Conservation (phyloP, 2,113 vertebrate genomes). For the Pseudois nayaur region DNA sequence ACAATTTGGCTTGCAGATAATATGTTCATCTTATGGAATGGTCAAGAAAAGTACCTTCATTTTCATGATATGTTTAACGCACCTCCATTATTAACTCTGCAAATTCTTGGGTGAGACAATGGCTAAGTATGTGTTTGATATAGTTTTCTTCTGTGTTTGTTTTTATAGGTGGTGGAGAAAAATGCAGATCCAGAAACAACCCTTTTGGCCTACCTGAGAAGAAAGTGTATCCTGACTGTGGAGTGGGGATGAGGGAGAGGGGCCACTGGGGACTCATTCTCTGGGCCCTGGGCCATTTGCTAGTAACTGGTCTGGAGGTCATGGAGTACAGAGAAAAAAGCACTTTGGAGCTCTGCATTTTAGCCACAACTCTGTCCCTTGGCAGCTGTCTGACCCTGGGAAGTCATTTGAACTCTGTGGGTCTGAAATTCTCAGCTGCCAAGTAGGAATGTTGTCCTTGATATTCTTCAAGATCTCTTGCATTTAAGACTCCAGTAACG, state of each 20-base stretch:
- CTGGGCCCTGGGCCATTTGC: background rate
- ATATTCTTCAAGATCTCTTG: background rate
- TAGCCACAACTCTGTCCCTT: background rate
- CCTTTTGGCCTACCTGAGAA: conserved; percentile 89
- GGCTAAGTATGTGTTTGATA: background rate
- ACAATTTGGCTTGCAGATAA: background rate
- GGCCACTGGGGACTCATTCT: background rate
- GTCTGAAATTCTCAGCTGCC: background rate
- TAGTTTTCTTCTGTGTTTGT: background rate
- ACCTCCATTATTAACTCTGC: background rate
- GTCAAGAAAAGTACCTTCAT: background rate
- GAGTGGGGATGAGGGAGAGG: background rate
- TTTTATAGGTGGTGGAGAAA: conserved; percentile 88
- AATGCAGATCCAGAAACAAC: conserved; percentile 92
- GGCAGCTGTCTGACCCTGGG: background rate
- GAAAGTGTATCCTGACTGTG: conserved; percentile 85
- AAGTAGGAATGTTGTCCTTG: background rate
- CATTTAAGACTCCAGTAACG: background rate
- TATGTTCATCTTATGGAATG: background rate
- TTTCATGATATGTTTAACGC: background rate
- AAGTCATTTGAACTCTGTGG: background rate
- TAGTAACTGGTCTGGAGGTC: background rate
- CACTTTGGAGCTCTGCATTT: background rate
- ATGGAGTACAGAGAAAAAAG: background rate
- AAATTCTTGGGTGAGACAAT: background rate